Conservation (phyloP, 1,140 invertebrate species). For the Aradophagus sp. region DNA sequence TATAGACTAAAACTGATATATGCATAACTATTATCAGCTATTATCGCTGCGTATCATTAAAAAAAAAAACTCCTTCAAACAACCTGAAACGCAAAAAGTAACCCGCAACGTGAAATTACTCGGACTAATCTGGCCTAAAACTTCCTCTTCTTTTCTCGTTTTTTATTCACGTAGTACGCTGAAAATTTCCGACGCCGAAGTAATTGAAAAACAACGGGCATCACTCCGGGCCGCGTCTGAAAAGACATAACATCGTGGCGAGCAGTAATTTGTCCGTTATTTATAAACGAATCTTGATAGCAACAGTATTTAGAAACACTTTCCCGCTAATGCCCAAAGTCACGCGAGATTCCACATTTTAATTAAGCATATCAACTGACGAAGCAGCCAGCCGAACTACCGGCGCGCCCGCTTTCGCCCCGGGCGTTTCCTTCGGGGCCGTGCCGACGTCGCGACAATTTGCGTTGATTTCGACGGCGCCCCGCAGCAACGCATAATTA, state of each 20-base stretch:
- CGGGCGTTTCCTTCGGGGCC: slow-evolving; percentile 33
- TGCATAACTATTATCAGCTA: too few relatives aligned
- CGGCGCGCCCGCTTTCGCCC: slow-evolving; percentile 29
- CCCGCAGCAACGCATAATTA: slow-evolving; percentile 60
- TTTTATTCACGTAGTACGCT: too few relatives aligned
- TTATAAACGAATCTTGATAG: slow-evolving; percentile 51
- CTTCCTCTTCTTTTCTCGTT: too few relatives aligned
- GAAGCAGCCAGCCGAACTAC: slow-evolving; percentile 34
- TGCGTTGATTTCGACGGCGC: slow-evolving; percentile 39
- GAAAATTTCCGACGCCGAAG: slow-evolving; percentile 8
- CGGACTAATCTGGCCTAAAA: too few relatives aligned
- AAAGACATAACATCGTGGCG: slow-evolving; percentile 31
- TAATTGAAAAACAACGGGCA: slow-evolving; percentile 27
- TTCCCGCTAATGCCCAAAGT: slow-evolving; percentile 39
- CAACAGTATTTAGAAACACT: slow-evolving; percentile 50
- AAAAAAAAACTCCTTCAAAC: too few relatives aligned
- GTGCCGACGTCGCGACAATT: slow-evolving; percentile 46
- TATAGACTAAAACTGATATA: too few relatives aligned
- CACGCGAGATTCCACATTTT: slow-evolving; percentile 49
- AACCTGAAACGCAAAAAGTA: too few relatives aligned
- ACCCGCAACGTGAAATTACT: too few relatives aligned
- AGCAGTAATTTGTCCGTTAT: slow-evolving; percentile 47
- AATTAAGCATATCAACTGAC: slow-evolving; percentile 50
- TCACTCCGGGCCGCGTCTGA: slow-evolving; percentile 5
- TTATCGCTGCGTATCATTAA: too few relatives aligned